phyloP scores from a whole-genome alignment of 2,113 vertebrate genomes.

The Burhinus oedicnemus region DNA sequence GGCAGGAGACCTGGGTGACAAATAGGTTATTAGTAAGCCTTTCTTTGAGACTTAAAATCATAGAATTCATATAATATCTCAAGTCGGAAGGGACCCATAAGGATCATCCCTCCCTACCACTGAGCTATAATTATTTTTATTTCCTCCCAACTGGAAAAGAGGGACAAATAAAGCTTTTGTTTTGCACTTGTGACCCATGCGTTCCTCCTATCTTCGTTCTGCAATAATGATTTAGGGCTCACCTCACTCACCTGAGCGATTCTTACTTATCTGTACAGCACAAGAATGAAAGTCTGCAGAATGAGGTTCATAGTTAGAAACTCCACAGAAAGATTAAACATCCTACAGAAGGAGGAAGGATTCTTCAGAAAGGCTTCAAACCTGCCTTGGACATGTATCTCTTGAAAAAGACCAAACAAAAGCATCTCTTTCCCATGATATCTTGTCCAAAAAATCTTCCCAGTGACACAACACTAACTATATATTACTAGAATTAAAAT shows the following conservation, averaged over 20 bases:
- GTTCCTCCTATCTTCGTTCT: not conserved
- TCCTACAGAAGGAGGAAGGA: not conserved
- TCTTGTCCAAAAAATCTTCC: not conserved
- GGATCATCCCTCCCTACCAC: not conserved
- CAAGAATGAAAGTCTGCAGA: not conserved
- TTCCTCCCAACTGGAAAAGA: not conserved
- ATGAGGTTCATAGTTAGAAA: not conserved
- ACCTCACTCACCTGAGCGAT: not conserved
- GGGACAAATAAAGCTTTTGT: not conserved
- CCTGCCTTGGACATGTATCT: not conserved
- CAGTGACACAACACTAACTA: not conserved
- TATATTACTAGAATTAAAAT: slow-evolving; percentile 14
- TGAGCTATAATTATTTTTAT: not conserved
- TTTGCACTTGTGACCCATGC: not conserved
- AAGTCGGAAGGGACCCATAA: not conserved
- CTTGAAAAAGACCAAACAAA: slow-evolving; percentile 17
- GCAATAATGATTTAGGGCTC: not conserved
- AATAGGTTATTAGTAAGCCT: not conserved
- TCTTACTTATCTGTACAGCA: not conserved
- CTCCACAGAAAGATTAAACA: not conserved
- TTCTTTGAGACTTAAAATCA: not conserved
- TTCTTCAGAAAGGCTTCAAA: slow-evolving; percentile 19
- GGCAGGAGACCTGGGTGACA: not conserved
- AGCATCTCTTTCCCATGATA: not conserved
- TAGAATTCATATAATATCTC: not conserved